Base-by-base conservation (phyloP, 1,140 invertebrate genomes). In the Lepeophtheirus salmonis region DNA sequence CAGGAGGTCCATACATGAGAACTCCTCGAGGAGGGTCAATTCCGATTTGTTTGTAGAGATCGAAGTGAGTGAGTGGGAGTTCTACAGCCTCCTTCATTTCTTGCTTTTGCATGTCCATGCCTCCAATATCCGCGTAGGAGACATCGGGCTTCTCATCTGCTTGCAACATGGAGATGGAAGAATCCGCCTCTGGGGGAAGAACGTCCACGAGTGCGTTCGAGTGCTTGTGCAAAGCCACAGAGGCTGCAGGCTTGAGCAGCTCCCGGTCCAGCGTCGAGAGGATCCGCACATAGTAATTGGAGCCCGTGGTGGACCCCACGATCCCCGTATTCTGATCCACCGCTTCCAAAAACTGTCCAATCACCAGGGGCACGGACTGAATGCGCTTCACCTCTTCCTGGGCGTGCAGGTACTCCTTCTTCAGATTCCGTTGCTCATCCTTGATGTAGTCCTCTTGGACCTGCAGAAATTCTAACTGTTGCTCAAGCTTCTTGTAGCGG, bases 71-170 rank as follows among this genome's bases (percentile, higher is more conserved):
- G 0, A 99, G 73, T 2, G 96, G 95, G 60, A 99, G 72, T 71
- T 99, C 95, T 0, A 99, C 95, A 52, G 95, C 95, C 76, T 99
- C 96, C 55, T 94, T 75, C 62, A 99, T 97, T 74, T 99, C 95
- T 71, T 98, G 95, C 67, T 98, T 98, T 71, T 98, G 95, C 77
- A 97, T 96, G 70, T 99, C 94, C 83, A 98, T 89, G 49, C 96
- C 96, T 73, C 96, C 96, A 73, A 99, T 98, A 68, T 98, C 95
- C 20, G 84, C 81, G 70, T 99, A 99, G 52, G 81, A 79, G 14
- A 98, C 89, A 75, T 98, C 91, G 2, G 95, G 95, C 68, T 97
- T 98, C 72, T 99, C 94, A 80, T 98, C 94, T 80, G 70, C 64
- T 77, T 87, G 82, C 25, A 97, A 73, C 91, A 97, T 96, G 60